Base-by-base conservation (phyloP, 2,888 invertebrate genomes). In the Noctuana brunneofusca region DNA sequence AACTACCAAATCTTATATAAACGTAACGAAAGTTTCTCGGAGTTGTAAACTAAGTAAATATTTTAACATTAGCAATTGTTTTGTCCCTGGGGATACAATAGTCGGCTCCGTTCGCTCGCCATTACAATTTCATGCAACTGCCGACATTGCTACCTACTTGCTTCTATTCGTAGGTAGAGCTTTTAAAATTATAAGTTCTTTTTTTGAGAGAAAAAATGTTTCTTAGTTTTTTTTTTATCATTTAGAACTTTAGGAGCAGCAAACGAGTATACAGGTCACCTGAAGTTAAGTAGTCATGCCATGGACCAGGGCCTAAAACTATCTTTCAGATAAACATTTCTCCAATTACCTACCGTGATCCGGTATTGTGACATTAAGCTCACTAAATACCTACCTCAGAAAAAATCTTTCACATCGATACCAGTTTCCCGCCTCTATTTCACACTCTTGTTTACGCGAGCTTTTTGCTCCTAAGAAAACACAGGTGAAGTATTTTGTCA, bases 401-500 rank as follows among this genome's bases (percentile, higher is more conserved):
- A 6, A 35, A 35, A 58, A 46, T 46, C 58, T 53, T 65, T 58
- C 52, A 27, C 58, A 64, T 64, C 56, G 55, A 67, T 64, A 65
- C 63, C 54, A 66, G 63, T 63, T 63, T 69, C 66, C 66, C 63
- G 65, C 71, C 68, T 65, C 68, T 24, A 48, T 14, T 48, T 14
- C 57, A 22, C 72, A 74, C 66, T 35, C n/a, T 75, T 78, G 75
- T 81, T 82, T 79, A 75, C 68, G 69, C 41, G 65, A 72, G 69
- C 63, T 77, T 77, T 78, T 63, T 68, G 65, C 66, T 71, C 70
- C 60, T 74, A 83, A 83, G 79, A 83, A 87, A 84, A 83, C 78
- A 81, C 83, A 86, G 84, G 86, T 87, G 78, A 84, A 84, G 80
- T 85, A 84, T 84, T 86, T 81, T 86, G 83, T 87, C 83, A 89